Base-by-base conservation (phyloP, 37 sponge, comb jelly and placozoan species). In the Beroe forskalii region DNA sequence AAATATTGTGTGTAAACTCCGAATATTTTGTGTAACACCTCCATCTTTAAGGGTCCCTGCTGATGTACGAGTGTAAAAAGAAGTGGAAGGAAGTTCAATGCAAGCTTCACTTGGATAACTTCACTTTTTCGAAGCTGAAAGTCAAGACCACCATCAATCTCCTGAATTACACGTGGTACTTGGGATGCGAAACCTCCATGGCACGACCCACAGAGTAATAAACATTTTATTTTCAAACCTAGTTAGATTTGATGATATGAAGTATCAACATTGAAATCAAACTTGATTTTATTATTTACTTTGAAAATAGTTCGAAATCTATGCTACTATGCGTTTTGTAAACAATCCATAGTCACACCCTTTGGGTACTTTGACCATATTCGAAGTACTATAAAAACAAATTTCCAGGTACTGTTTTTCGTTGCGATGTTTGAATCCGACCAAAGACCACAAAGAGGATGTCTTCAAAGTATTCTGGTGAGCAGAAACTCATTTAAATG, bases 381-480 rank as follows among this genome's bases (percentile, higher is more conserved):
- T n/a, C n/a, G n/a, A n/a, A n/a, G n/a, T n/a, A n/a, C n/a, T n/a
- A n/a, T n/a, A n/a, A n/a, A n/a, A n/a, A n/a, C n/a, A n/a, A n/a
- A n/a, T n/a, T n/a, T n/a, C n/a, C 72, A 69, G 72, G 37, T 38
- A 44, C 28, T 80, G 86, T 38, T 80, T 80, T 30, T 33, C 86
- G 3, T 25, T 80, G 30, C 86, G 86, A 27, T 80, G 55, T 25
- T 8, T 44, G 24, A 44, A 38, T 44, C 86, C 44, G n/a, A 80
- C 86, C 12, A 80, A 38, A 43, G 86, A 80, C 30, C 55, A 80
- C 44, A 41, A 80, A 80, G 86, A 80, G 19, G 86, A 80, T 4
- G 23, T 44, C 27, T 80, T 80, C 55, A 80, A 80, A 80, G 86
- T 80, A 38, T 80, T 80, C 55, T 44, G 86, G 86, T 80, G 44